phyloP scores from a whole-genome alignment of 2,888 invertebrate genomes.

The Pseudococcus jackbeardsleyi region DNA sequence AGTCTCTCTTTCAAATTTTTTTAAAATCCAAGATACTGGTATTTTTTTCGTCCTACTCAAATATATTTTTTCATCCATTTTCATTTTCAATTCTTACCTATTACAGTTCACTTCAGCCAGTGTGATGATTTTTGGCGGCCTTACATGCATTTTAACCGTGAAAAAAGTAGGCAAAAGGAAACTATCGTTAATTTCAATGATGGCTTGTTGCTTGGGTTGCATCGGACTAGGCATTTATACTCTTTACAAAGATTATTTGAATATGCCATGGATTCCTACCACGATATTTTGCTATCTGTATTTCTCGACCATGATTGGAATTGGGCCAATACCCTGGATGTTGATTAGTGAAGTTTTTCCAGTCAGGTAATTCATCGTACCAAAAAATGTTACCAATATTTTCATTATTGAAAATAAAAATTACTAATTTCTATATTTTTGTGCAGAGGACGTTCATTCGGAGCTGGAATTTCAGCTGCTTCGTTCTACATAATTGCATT shows the following conservation, averaged over 20 bases:
- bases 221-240: constrained; percentile 72
- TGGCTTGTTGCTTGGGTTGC: constrained; percentile 71
- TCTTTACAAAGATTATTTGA: constrained; percentile 67
- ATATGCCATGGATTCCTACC: constrained; percentile 71
- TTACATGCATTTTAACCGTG: constrained; percentile 67
- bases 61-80: not conserved
- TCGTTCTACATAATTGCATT: constrained; percentile 73
- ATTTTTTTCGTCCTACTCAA: not conserved
- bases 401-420: not conserved
- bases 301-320: constrained; percentile 70
- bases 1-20: no score
- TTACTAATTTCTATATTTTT: not conserved
- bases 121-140: constrained; percentile 67
- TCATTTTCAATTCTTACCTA: not conserved
- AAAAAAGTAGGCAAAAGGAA: constrained; percentile 69
- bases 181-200: constrained; percentile 71
- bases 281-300: constrained; percentile 71
- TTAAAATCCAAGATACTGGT: no score
- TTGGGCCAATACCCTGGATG: constrained; percentile 73
- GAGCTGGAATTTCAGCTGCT: constrained; percentile 74
- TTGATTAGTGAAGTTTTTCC: constrained; percentile 75
- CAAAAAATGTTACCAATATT: not conserved
- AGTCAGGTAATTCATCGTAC: constrained; percentile 71
- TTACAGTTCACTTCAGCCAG: constrained; percentile 67
- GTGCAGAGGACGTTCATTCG: constrained; percentile 73